Conservation (phyloP, 2,797 vertebrate species). For the Mallotus villosus region DNA sequence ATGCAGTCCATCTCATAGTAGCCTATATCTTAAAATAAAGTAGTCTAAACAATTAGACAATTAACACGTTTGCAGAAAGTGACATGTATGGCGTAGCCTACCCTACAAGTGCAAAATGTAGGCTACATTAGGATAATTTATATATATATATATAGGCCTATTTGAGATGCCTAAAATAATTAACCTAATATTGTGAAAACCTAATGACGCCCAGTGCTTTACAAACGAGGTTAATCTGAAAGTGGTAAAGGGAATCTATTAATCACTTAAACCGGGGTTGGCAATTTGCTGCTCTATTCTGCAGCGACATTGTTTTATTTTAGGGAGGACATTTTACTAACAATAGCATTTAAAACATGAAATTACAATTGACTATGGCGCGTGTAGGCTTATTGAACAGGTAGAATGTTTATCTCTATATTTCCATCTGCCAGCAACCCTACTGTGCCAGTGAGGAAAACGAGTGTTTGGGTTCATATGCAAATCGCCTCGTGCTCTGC, state of each 20-base stretch:
- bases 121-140: background rate
- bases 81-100: background rate
- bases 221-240: slow-evolving; percentile 55
- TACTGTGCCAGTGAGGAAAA: background rate
- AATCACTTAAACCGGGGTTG: slow-evolving; percentile 52
- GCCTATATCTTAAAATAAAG: background rate
- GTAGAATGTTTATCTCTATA: background rate
- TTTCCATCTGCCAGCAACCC: background rate
- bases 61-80: background rate
- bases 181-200: slow-evolving; percentile 22
- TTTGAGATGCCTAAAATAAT: background rate
- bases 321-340: background rate
- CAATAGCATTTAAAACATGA: background rate
- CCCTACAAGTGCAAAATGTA: background rate
- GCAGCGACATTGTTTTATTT: background rate
- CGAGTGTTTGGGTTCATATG: slow-evolving; percentile 75
- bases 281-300: slow-evolving; percentile 21
- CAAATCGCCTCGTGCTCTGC: slow-evolving; percentile 59
- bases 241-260: slow-evolving; percentile 51
- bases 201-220: slow-evolving; percentile 37
- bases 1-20: slow-evolving; percentile 14
- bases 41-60: background rate
- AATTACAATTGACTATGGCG: background rate
- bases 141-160: background rate
- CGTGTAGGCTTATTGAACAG: background rate